phyloP scores from a whole-genome alignment of 2,797 vertebrate genomes.

The Trematomus bernacchii region DNA sequence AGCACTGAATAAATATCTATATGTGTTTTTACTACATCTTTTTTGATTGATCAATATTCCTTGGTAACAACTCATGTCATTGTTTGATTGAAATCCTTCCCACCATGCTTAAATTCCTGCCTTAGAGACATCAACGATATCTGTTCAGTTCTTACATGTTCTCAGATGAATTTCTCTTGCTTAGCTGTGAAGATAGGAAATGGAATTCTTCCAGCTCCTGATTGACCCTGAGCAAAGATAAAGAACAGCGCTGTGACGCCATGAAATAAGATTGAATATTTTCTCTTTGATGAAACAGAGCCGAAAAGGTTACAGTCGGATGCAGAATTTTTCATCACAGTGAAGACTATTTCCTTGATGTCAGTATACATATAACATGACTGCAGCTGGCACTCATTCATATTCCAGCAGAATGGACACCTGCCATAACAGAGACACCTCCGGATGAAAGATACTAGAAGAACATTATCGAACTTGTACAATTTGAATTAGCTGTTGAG shows the following conservation, averaged over 20 bases:
- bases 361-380: not conserved
- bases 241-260: constrained; percentile 41
- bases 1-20: not conserved
- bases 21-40: not conserved
- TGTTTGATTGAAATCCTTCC: constrained; percentile 10
- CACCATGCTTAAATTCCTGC: not conserved
- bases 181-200: constrained; percentile 58
- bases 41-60: not conserved
- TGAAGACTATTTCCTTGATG: constrained; percentile 1
- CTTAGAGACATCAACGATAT: not conserved
- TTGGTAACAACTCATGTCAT: not conserved
- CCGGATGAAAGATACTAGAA: constrained; percentile 8
- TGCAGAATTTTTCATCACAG: not conserved
- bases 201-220: constrained; percentile 68
- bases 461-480: constrained; percentile 29
- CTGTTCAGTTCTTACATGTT: not conserved
- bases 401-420: constrained; percentile 45
- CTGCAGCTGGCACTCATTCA: constrained; percentile 15
- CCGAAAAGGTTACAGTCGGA: not conserved
- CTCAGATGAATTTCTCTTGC: constrained; percentile 45
- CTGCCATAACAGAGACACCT: constrained; percentile 35
- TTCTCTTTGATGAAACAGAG: no score
- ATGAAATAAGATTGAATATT: constrained; percentile 47
- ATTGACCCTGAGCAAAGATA: constrained; percentile 59
- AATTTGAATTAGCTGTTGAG: constrained; percentile 51